phyloP scores from a whole-genome alignment of 2,888 invertebrate species.

The Spodoptera littoralis region DNA sequence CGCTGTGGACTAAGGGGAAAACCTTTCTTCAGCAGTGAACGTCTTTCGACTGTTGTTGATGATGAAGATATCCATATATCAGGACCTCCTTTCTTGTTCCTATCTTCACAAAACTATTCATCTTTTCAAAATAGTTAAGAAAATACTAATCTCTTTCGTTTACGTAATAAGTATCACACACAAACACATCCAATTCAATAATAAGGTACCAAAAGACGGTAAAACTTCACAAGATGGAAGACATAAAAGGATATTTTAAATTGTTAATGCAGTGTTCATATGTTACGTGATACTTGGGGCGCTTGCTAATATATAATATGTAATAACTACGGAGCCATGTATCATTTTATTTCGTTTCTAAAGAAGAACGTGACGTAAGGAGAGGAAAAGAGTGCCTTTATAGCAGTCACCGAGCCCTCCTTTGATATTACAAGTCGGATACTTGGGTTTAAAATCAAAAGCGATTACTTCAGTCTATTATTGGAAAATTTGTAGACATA shows the following conservation, averaged over 20 bases:
- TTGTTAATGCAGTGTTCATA: slow-evolving; percentile 48
- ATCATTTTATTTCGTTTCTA: slow-evolving; percentile 50
- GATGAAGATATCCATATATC: not conserved
- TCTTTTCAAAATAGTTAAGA: no score
- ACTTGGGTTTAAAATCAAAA: no score
- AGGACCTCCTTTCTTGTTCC: not conserved
- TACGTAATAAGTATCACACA: no score
- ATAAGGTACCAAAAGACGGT: slow-evolving; percentile 6
- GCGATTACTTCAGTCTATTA: no score
- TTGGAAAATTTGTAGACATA: no score
- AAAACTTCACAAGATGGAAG: slow-evolving; percentile 23
- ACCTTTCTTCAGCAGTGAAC: no score
- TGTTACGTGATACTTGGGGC: slow-evolving; percentile 46
- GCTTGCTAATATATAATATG: slow-evolving; percentile 44
- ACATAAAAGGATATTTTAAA: slow-evolving; percentile 54
- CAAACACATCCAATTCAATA: slow-evolving; percentile 15
- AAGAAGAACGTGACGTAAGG: slow-evolving; percentile 48
- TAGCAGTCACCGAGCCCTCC: not conserved
- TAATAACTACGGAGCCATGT: slow-evolving; percentile 23
- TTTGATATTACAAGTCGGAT: no score
- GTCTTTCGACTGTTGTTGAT: no score
- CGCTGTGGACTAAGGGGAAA: no score
- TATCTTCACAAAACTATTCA: no score
- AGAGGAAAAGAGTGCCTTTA: slow-evolving; percentile 1
- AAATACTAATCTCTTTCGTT: no score